Evolutionary conservation across 2,113 vertebrate genomes (phyloP), one percentile per base, ranked within the genome.

Genomic region (Ophiodon elongatus): DNA sequence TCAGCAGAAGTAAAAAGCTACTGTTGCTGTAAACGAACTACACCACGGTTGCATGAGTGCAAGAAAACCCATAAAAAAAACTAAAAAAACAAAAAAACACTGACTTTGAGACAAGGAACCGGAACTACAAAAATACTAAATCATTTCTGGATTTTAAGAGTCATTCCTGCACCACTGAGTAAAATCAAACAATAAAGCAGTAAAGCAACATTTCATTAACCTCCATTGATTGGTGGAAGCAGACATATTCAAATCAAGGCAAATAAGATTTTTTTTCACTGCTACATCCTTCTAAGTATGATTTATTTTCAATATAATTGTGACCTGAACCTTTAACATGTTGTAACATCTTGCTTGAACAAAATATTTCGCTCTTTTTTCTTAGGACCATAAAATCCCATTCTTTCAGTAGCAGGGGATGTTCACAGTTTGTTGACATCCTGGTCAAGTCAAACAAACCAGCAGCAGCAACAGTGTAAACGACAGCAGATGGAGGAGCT

Each of bases 401-500:
- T 39, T 29, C 2, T 52, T 27, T 64, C 21, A 33, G 11, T 15
- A 4, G 17, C 5, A 31, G 10, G 54, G 8, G 52, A 14, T 3
- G 14, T 62, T 50, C 27, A 1, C 27, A 2, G 31, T 2, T 9
- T 31, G 2, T 10, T 17, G 27, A 6, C 23, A 11, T 43, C 56
- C 9, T 9, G 2, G 10, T 63, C 56, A 62, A 41, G 25, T 68
- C 35, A 27, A 67, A 31, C 37, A 15, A 29, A 33, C 31, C 33
- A 52, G 60, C 29, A 52, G 65, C 37, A 56, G 15, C 11, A 19
- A 23, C 8, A n/a, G 54, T 57, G 63, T 10, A 37, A 59, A 14
- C 57, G 74, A 41, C 64, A 72, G 62, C 83, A 89, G 83, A 76
- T 80, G 80, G 77, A 76, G 25, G 39, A 63, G 84, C 77, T 62